These are phyloP conservation scores for Dicentrarchus labrax DNA, from an alignment of 2,113 vertebrate species.

Conservation along the genomic window DNA sequence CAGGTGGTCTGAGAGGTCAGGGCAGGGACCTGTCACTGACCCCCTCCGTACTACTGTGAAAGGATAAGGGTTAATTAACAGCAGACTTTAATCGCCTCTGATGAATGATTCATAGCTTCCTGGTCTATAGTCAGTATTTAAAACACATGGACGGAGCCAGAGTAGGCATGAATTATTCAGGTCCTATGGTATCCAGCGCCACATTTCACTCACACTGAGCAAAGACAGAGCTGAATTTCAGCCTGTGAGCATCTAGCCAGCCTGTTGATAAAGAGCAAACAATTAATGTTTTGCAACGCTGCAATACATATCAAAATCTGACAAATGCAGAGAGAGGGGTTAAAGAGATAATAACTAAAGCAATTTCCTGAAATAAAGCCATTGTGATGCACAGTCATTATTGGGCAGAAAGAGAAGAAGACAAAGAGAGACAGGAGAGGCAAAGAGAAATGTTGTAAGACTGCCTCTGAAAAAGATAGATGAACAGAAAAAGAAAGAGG, in stretches of 20 bases:
- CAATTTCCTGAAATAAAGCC: conserved; percentile 40
- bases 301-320: background rate
- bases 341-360: conserved; percentile 28
- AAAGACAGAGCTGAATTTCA: conserved; percentile 51
- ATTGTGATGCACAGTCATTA: conserved; percentile 40
- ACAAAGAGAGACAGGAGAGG: conserved; percentile 32
- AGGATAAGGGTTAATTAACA: conserved; percentile 83
- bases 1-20: conserved; percentile 73
- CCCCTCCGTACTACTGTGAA: conserved; percentile 59
- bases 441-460: conserved; percentile 28
- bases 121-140: conserved; percentile 76
- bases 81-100: conserved; percentile 75
- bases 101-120: conserved; percentile 83
- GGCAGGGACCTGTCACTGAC: conserved; percentile 66
- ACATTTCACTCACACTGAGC: conserved; percentile 61
- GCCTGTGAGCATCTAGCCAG: conserved; percentile 21
- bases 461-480: conserved; percentile 52
- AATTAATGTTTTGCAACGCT: conserved; percentile 2
- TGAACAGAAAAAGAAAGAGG: conserved; percentile 33
- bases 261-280: conserved; percentile 33
- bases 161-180: conserved; percentile 79
- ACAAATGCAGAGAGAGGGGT: conserved; percentile 1
- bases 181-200: conserved; percentile 27
- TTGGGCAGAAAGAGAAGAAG: conserved; percentile 21
- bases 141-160: conserved; percentile 73